Evolutionary conservation across 2,797 vertebrate genomes (phyloP).

Genomic region (Nothura maculosa): DNA sequence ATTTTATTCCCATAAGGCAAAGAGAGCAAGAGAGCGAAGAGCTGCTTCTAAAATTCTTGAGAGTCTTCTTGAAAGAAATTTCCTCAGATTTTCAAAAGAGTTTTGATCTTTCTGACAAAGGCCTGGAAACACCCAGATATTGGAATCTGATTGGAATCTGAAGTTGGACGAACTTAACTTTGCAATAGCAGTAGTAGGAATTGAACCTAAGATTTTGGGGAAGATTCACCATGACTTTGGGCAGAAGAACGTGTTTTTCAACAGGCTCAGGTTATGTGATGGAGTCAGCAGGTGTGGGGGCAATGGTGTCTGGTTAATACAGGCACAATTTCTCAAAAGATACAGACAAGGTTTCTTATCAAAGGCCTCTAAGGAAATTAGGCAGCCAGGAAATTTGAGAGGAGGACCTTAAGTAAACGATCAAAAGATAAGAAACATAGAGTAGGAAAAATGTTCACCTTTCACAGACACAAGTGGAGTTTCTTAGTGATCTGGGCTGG

Average conservation of each 20-base stretch:
- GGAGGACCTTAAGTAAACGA: neutral
- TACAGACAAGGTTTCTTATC: neutral
- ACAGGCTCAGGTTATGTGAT: neutral
- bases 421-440: neutral
- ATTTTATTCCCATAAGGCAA: neutral
- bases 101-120: neutral
- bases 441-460: neutral
- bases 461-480: neutral
- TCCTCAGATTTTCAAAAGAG: neutral
- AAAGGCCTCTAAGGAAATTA: neutral
- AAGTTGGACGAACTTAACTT: neutral
- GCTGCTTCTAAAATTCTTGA: neutral
- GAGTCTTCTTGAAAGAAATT: neutral
- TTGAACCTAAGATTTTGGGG: accelerated
- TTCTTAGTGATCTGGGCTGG: neutral
- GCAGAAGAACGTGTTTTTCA: neutral
- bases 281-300: neutral
- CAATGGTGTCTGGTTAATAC: neutral
- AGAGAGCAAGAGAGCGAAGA: neutral
- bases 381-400: neutral
- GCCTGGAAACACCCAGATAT: neutral
- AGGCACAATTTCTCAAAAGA: neutral
- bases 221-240: neutral
- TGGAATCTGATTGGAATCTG: neutral
- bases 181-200: neutral